Percentiles rank a stretch among this genome's conserved stretches.
These are phyloP conservation scores for Rhynchonycteris naso DNA, from an alignment of 2,797 vertebrate genomes.

Conservation along the genomic window DNA sequence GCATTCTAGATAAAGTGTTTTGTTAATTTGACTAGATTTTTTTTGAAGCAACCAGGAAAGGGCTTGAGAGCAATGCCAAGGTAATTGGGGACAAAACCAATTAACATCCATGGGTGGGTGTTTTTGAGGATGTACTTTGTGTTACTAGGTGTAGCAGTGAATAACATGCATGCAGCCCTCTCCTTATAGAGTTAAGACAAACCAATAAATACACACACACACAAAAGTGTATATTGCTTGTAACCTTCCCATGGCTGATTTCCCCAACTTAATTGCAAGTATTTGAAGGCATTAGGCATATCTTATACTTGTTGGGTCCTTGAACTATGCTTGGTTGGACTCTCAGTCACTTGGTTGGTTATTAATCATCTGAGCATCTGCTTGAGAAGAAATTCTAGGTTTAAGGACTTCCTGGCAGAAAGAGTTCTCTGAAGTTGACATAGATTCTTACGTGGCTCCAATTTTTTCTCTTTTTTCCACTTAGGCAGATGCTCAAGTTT, in stretches of 20 bases:
- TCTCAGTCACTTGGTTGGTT: slow-evolving; percentile 60
- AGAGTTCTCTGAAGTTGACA: slow-evolving; percentile 16
- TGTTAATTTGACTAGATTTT: not conserved
- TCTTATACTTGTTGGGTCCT: slow-evolving; percentile 31
- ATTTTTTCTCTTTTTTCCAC: slow-evolving; percentile 47
- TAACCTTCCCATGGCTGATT: slow-evolving; percentile 50
- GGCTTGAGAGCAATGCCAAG: not conserved
- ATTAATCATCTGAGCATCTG: slow-evolving; percentile 75
- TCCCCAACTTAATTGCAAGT: slow-evolving; percentile 61
- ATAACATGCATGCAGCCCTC: not conserved
- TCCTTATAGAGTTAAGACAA: not conserved
- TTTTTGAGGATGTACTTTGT: not conserved
- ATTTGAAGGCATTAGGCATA: slow-evolving; percentile 60
- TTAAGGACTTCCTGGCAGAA: slow-evolving; percentile 55
- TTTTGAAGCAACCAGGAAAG: not conserved
- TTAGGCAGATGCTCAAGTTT: slow-evolving; percentile 31
- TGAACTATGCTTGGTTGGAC: slow-evolving; percentile 50
- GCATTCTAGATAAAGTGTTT: not conserved
- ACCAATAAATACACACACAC: slow-evolving; percentile 23
- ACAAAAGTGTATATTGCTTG: slow-evolving; percentile 37
- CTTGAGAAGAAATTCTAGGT: slow-evolving; percentile 44
- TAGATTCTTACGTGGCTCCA: not conserved
- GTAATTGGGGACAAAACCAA: not conserved
- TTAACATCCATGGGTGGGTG: not conserved
- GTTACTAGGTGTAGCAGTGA: not conserved